Base-by-base conservation (phyloP, 2,888 invertebrate genomes). In the Julus scandinavius region DNA sequence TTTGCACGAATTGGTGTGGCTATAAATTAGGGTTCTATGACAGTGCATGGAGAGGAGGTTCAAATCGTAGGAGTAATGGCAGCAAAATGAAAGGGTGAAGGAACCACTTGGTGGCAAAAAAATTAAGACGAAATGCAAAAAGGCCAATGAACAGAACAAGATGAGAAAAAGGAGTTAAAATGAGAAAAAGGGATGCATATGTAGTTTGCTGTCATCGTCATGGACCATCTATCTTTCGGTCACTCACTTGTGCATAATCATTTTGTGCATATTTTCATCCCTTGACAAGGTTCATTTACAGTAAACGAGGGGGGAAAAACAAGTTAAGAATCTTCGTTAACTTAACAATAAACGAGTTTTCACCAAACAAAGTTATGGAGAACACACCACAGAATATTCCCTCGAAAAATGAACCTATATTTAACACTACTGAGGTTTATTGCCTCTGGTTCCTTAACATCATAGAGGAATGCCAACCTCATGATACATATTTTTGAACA, bases 11-110 rank as follows among this genome's bases (percentile, higher is more conserved):
- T 72, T 72, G 29, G 72, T 72, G 72, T 72, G 72, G 72, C 29
- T 72, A 72, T 72, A 72, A 72, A 72, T 72, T 72, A 72, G 29
- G 72, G 72, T 72, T 72, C 72, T 72, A 72, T 72, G 72, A 72
- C 72, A 72, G 72, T 63, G 29, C 20, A 72, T 29, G 72, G 72
- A 72, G 72, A 5, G 72, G 72, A 72, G 72, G 72, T 72, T 72
- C 29, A 72, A 29, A 72, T 72, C 72, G 72, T 72, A 72, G 72
- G 72, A 72, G 72, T 72, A 72, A 72, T 72, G 72, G 72, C 72
- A 72, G 72, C 72, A 29, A 72, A 72, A 72, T n/a, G 72, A 72
- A 72, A 72, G 72, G 72, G 72, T 72, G 72, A 72, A 72, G 72
- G 72, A 72, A 72, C 72, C 72, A 72, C 72, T 29, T 29, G 29